Base-by-base conservation (phyloP, 2,888 invertebrate genomes). In the Listrodromus nycthemerus region DNA sequence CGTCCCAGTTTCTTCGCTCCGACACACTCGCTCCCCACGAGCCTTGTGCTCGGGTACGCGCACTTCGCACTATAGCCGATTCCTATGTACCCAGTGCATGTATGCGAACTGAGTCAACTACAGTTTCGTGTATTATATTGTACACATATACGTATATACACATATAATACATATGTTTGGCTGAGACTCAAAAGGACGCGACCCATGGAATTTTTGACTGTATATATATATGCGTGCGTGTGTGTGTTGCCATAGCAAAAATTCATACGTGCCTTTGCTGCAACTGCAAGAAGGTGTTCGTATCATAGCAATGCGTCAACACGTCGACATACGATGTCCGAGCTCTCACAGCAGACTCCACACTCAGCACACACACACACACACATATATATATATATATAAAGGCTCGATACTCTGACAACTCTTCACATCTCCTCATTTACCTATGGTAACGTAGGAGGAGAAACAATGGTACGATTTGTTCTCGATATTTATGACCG, bases 1-100 rank as follows among this genome's bases (percentile, higher is more conserved):
- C 91, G 91, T 91, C 90, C 91, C 90, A 91, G 91, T 91, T 91
- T 91, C 91, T 90, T 88, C 90, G 91, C 87, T 90, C 88, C 88
- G 89, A 88, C 89, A 90, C 89, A 88, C 90, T 87, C 87, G 74
- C 67, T 30, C 24, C 19, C 21, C 37, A n/a, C 50, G 82, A 85
- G 83, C 86, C 86, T 85, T 71, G 65, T 55, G 19, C 77, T 65
- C 33, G 37, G 48, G 5, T 50, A 19, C 67, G 73, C 74, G 76
- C 88, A 82, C 85, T 83, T 78, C 85, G 81, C 83, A 83, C 84
- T 84, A 19, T 83, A 84, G 75, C 80, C 73, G 67, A n/a, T 45
- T 21, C 58, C 69, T 75, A 75, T 52, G 63, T 73, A 76, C 78
- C 77, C 66, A 76, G 77, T 83, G 83, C 77, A 67, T 81, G 83